phyloP scores from a whole-genome alignment of 1,140 invertebrate genomes.

The Zelostemma sp. region DNA sequence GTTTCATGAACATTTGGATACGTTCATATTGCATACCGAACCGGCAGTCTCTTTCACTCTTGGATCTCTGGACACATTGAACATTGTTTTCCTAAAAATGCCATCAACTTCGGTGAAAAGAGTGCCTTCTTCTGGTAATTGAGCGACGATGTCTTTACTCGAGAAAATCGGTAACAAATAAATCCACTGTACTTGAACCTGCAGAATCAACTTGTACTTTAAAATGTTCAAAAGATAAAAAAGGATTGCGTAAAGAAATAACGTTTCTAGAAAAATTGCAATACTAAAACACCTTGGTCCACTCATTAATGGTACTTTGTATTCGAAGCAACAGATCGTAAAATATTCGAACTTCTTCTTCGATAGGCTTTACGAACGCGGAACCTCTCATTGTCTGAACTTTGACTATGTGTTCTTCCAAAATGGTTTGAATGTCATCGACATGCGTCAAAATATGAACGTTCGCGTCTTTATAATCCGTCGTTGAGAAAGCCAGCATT shows the following conservation, averaged over 20 bases:
- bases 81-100: conserved; percentile 77
- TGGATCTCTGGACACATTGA: conserved; percentile 78
- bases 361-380: conserved; percentile 91
- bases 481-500: conserved; percentile 79
- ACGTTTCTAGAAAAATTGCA: neutral
- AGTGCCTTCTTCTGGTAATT: conserved; percentile 92
- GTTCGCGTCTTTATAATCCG: conserved; percentile 83
- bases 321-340: conserved; percentile 84
- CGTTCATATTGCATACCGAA: too few species aligned
- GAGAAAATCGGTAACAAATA: conserved; percentile 94
- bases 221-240: too few species aligned
- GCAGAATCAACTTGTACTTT: conserved; percentile 1
- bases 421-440: conserved; percentile 87
- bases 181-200: conserved; percentile 87
- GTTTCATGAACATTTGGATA: too few species aligned
- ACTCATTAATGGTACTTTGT: conserved; percentile 86
- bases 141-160: conserved; percentile 91
- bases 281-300: conserved; percentile 78
- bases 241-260: too few species aligned
- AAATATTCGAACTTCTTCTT: conserved; percentile 84
- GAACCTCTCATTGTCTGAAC: conserved; percentile 88
- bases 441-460: conserved; percentile 83
- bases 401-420: conserved; percentile 88
- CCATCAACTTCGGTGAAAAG: conserved; percentile 82
- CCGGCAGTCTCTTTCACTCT: conserved; percentile 82